Conservation (phyloP, 2,113 vertebrate species). For the Syngnathus scovelli region DNA sequence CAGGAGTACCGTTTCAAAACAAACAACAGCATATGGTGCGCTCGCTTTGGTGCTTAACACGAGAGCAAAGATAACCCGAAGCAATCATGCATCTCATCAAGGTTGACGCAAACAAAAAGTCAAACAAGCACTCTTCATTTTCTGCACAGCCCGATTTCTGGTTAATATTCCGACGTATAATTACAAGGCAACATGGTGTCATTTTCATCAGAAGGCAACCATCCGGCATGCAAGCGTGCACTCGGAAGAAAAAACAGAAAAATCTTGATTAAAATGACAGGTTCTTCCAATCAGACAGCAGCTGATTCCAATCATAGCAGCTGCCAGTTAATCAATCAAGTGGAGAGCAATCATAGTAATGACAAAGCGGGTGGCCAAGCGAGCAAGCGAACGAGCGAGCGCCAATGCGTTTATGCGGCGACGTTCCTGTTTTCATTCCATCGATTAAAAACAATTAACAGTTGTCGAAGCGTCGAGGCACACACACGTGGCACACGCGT, state of each 20-base stretch:
- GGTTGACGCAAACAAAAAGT: slow-evolving; percentile 6
- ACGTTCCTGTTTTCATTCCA: background rate
- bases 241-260: background rate
- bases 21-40: background rate
- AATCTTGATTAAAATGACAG: slow-evolving; percentile 51
- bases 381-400: slow-evolving; percentile 12
- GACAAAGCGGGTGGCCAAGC: slow-evolving; percentile 30
- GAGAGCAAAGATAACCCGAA: background rate
- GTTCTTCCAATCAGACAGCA: slow-evolving; percentile 48
- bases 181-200: slow-evolving; percentile 40
- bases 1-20: background rate
- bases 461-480: background rate
- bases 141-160: slow-evolving; percentile 23
- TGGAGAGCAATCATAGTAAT: slow-evolving; percentile 34
- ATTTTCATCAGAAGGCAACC: slow-evolving; percentile 52
- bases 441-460: background rate
- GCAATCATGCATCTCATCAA: background rate
- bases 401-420: background rate
- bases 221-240: slow-evolving; percentile 5
- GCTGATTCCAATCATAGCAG: slow-evolving; percentile 55
- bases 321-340: slow-evolving; percentile 45
- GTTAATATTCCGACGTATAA: slow-evolving; percentile 46
- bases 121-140: slow-evolving; percentile 32
- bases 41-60: background rate
- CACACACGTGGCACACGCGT: background rate